A percentile compares a stretch with the other conserved stretches of the same genome.
phyloP scores from a whole-genome alignment of 2,888 invertebrate species.

The Cotesia congregata region DNA sequence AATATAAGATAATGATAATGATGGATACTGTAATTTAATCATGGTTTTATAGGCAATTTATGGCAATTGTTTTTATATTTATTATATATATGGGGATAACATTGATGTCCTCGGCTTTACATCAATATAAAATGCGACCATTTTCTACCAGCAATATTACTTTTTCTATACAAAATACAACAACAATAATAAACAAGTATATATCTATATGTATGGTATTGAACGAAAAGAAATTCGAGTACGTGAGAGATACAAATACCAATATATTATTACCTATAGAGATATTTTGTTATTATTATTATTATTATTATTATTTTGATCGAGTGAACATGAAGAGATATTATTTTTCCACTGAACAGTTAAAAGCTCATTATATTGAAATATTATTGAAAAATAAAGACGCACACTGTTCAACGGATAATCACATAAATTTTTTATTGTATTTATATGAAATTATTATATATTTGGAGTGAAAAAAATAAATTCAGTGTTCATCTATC shows the following conservation, averaged over 20 bases:
- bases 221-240: not conserved
- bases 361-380: not conserved
- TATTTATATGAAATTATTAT: not conserved
- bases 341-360: not conserved
- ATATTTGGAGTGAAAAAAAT: not conserved
- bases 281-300: too few species aligned
- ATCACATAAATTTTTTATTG: not conserved
- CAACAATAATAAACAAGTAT: not conserved
- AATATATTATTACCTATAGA: not conserved
- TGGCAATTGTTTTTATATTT: not conserved
- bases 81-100: not conserved
- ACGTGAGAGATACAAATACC: not conserved
- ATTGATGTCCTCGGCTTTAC: not conserved
- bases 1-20: not conserved
- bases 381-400: not conserved
- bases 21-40: not conserved
- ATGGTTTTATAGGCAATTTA: not conserved
- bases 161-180: not conserved
- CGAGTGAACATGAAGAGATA: not conserved
- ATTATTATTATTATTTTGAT: too few species aligned
- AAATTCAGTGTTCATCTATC: slow-evolving; percentile 17
- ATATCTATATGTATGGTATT: not conserved
- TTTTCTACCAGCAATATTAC: not conserved
- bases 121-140: not conserved
- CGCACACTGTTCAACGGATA: not conserved